Base-by-base conservation (phyloP, 2,797 vertebrate species). In the Alca torda region DNA sequence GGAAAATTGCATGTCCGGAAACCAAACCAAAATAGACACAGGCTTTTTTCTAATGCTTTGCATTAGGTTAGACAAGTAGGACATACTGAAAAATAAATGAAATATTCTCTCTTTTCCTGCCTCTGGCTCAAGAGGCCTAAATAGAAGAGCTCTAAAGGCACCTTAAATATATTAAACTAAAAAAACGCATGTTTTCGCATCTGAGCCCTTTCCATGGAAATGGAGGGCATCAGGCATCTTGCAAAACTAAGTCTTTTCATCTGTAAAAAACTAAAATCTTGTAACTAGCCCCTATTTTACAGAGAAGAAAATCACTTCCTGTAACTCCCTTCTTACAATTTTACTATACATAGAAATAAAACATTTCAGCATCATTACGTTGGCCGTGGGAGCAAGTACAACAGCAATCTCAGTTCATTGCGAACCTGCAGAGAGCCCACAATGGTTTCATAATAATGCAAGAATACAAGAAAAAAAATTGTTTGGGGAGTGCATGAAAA, bases 351-450 rank as follows among this genome's bases (percentile, higher is more conserved):
- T 11, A 30, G 35, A 60, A 74, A 75, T 57, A 70, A 72, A 89
- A 41, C 21, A 64, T 78, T 33, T 33, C 1, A 68, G 39, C 30
- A 53, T 37, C 41, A 33, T 76, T 51, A 51, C 1, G 0, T 3
- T 74, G 63, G 39, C 88, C 70, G 9, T 3, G 12, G 35, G 23
- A 48, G 41, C 11, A n/a, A 75, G 63, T 18, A 31, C 14, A 50
- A 45, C 3, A 78, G 24, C 60, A 72, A 33, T 33, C 31, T 33
- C 16, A 33, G 7, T 12, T 65, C 63, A 24, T 4, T 5, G 39
- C 2, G 0, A 2, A 56, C 24, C 54, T 70, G 70, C 51, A 64
- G 63, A 81, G 31, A 85, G 16, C 26, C n/a, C n/a, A 25, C 0
- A 0, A 41, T 10, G 15, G 18, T 51, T 59, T 72, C 90, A 65